Evolutionary conservation across 2,888 invertebrate genomes (phyloP), one percentile per base, ranked within the genome.

Genomic region (Ptycholaimellus sp.): DNA sequence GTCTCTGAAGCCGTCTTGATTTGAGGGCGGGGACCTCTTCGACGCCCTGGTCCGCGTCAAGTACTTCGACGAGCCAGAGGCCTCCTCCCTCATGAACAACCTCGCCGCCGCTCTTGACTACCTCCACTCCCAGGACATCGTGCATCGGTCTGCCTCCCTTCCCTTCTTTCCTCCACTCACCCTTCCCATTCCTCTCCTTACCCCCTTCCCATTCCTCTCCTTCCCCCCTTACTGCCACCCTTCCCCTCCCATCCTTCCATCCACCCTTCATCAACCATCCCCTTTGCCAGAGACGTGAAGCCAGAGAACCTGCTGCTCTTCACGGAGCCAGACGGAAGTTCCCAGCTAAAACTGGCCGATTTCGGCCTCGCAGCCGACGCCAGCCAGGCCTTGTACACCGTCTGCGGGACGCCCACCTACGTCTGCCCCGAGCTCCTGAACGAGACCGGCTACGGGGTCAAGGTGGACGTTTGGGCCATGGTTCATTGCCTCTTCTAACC

Each of bases 381-480:
- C 23, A 42, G 45, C 6, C 36, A 45, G n/a, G 48, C 52, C 16
- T 28, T 90, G 22, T 80, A 73, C 56, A 81, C 82, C 6, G 85
- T 93, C 25, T 96, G 93, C 57, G 93, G 96, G 2, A 96, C 96
- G 2, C 93, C 93, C n/a, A 93, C 93, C 0, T 96, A 96, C 59
- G 93, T 96, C 17, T 90, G 93, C 16, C 93, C 96, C 0, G 93
- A 96, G 68, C 87, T 96, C 50, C 68, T 96, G 21, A 73, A 81
- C 19, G 90, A 93, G 67, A 74, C 76, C 36, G 93, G 93, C 13
- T 67, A 67, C 46, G 62, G 62, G 2, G 45, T 57, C 29, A 60
- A 83, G 76, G 85, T 93, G 49, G 96, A 96, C 62, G 76, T 93
- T 28, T 96, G 93, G 93, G 87, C 93, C 28, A 79, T 82, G n/a